phyloP scores from a whole-genome alignment of 2,113 vertebrate genomes.

The Tonatia bakeri region DNA sequence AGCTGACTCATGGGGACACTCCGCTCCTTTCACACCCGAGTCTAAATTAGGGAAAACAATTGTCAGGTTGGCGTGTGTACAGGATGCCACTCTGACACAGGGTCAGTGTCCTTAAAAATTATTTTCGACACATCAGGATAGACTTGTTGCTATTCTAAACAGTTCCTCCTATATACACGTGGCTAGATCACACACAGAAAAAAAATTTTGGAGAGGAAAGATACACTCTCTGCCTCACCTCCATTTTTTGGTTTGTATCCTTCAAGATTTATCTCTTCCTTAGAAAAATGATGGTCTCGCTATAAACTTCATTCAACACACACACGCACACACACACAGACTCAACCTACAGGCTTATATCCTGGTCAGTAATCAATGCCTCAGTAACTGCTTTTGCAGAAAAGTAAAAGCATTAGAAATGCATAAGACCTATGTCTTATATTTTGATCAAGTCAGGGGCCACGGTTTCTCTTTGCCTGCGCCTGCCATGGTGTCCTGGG shows the following conservation, averaged over 20 bases:
- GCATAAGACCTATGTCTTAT: neutral
- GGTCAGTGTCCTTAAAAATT: neutral
- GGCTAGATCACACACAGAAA: neutral
- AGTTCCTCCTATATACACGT: neutral
- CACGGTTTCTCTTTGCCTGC: neutral
- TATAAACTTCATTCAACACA: neutral
- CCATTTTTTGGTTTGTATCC: neutral
- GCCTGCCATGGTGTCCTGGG: neutral
- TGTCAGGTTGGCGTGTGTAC: neutral
- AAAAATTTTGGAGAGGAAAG: neutral
- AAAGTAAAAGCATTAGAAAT: neutral
- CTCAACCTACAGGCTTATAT: neutral
- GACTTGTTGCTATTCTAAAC: neutral
- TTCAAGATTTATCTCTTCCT: neutral
- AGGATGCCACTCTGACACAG: neutral
- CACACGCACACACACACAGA: neutral
- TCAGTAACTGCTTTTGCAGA: neutral
- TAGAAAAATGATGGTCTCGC: neutral
- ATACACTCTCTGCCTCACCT: neutral
- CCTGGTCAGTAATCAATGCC: neutral
- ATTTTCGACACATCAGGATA: neutral
- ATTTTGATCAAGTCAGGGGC: neutral
- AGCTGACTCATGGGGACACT: neutral
- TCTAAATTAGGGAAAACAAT: neutral
- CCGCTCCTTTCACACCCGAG: neutral